Evolutionary conservation across 2,888 invertebrate species (phyloP).

Genomic region (Lasioglossum pauxillum): DNA sequence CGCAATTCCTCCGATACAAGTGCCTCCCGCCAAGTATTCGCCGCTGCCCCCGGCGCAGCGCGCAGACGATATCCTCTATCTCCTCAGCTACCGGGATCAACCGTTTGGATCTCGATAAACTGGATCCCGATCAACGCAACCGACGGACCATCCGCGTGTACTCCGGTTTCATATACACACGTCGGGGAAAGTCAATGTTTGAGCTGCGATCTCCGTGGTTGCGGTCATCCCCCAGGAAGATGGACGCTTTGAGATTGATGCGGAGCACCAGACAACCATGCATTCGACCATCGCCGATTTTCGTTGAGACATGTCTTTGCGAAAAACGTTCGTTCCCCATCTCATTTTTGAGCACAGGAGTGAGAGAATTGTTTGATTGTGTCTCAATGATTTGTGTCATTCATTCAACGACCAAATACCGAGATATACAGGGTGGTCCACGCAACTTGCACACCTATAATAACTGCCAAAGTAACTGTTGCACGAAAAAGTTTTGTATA

Average conservation of each 20-base stretch:
- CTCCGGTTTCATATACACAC: neutral
- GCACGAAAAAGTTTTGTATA: too few relatives aligned
- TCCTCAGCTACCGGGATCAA: neutral
- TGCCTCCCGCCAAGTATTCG: neutral
- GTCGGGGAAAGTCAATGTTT: neutral
- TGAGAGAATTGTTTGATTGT: neutral
- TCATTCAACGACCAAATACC: too few relatives aligned
- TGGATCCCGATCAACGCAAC: neutral
- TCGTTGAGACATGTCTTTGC: neutral
- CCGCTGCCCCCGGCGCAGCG: neutral
- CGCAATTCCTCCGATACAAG: neutral
- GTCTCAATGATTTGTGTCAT: too few relatives aligned
- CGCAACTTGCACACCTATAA: too few relatives aligned
- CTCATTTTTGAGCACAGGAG: neutral
- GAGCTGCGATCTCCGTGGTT: neutral
- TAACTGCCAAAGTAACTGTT: too few relatives aligned
- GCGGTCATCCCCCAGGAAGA: neutral
- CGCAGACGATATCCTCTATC: neutral
- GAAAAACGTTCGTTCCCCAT: neutral
- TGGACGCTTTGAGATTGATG: neutral
- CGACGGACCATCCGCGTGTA: neutral
- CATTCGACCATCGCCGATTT: neutral
- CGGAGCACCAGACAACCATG: neutral
- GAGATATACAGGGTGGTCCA: too few relatives aligned
- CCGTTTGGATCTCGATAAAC: neutral